These are phyloP conservation scores for Drosophila engyochracea DNA, from an alignment of 2,888 invertebrate species.

Conservation along the genomic window DNA sequence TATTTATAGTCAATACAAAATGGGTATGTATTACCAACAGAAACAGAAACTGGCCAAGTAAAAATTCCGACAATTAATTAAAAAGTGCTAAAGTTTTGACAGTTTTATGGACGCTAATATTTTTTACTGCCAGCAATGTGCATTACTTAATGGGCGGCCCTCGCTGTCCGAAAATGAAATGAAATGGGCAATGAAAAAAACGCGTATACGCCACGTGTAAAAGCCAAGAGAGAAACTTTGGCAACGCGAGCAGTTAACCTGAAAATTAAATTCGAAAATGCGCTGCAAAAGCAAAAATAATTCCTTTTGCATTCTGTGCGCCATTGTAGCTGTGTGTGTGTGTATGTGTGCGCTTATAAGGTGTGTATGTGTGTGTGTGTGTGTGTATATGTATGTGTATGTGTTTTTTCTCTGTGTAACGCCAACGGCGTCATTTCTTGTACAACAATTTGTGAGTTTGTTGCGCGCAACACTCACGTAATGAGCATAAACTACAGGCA, in stretches of 20 bases:
- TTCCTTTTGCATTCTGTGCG: slow-evolving; percentile 61
- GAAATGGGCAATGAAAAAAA: slow-evolving; percentile 60
- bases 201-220: slow-evolving; percentile 56
- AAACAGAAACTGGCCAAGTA: slow-evolving; percentile 5
- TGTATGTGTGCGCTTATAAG: slow-evolving; percentile 15
- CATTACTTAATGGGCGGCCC: slow-evolving; percentile 43
- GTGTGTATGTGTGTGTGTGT: slow-evolving; percentile 13
- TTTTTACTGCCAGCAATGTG: slow-evolving; percentile 30
- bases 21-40: slow-evolving; percentile 5
- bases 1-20: slow-evolving; percentile 27
- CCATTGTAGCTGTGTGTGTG: slow-evolving; percentile 1
- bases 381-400: slow-evolving; percentile 9
- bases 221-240: slow-evolving; percentile 36
- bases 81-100: slow-evolving; percentile 52
- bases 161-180: slow-evolving; percentile 32
- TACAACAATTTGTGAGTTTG: slow-evolving; percentile 77
- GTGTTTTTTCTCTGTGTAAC: slow-evolving; percentile 38
- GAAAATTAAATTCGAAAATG: slow-evolving; percentile 74
- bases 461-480: slow-evolving; percentile 75
- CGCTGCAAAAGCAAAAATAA: slow-evolving; percentile 71
- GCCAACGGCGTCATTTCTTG: slow-evolving; percentile 76
- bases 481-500: slow-evolving; percentile 78
- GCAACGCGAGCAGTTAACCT: slow-evolving; percentile 62
- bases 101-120: slow-evolving; percentile 42
- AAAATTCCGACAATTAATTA: slow-evolving; percentile 43